Evolutionary conservation across 2,888 invertebrate species (phyloP).

Genomic region (Caenorhabditis doughertyi): DNA sequence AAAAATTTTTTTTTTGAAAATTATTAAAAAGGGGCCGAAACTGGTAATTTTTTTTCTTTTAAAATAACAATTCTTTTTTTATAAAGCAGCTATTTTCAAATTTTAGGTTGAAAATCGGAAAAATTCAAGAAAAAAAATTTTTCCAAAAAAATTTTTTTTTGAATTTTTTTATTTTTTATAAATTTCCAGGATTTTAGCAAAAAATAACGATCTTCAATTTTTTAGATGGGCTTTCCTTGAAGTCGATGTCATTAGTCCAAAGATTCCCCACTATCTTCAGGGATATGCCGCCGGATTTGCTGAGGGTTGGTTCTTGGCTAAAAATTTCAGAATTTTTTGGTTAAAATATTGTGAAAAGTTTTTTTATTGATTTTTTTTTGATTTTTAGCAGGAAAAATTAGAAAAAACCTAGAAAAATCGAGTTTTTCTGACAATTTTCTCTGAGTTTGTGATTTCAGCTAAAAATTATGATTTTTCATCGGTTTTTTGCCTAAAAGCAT

Average conservation of each 20-base stretch:
- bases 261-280: conserved; percentile 72
- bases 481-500: neutral
- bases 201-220: neutral
- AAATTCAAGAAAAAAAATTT: neutral
- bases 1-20: neutral
- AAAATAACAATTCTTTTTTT: neutral
- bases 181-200: neutral
- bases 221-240: conserved; percentile 77
- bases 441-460: too few relatives aligned
- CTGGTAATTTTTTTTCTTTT: too few relatives aligned
- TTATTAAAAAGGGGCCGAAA: neutral
- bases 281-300: conserved; percentile 81
- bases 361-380: too few relatives aligned
- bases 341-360: too few relatives aligned
- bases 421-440: too few relatives aligned
- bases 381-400: too few relatives aligned
- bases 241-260: conserved; percentile 74
- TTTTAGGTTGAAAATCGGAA: too few relatives aligned
- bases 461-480: too few relatives aligned
- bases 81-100: too few relatives aligned
- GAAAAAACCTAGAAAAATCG: too few relatives aligned
- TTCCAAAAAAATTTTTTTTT: too few relatives aligned
- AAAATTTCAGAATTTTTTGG: neutral
- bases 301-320: conserved; percentile 76
- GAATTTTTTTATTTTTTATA: too few relatives aligned